Percentiles rank a stretch among this genome's conserved stretches.
phyloP scores from a whole-genome alignment of 2,797 vertebrate species.

The Falco columbarius region DNA sequence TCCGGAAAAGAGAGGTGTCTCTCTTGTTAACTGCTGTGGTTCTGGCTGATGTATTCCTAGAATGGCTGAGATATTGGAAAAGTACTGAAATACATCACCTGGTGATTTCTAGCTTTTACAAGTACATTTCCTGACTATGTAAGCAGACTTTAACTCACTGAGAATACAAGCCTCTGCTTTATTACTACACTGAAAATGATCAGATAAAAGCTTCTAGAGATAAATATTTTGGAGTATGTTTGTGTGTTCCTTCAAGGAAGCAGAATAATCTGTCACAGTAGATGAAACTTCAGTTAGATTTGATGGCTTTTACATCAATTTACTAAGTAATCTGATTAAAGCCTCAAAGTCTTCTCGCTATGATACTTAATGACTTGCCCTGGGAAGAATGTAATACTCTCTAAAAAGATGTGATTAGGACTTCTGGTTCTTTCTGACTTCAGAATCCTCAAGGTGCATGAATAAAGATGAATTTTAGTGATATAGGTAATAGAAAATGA shows the following conservation, averaged over 20 bases:
- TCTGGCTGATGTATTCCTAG: background rate
- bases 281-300: background rate
- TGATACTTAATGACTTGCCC: background rate
- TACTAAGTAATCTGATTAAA: conserved; percentile 25
- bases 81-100: conserved; percentile 25
- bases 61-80: conserved; percentile 16
- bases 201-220: background rate
- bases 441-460: background rate
- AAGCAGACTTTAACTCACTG: background rate
- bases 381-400: background rate
- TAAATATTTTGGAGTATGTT: background rate
- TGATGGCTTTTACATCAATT: background rate
- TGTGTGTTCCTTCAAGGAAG: background rate
- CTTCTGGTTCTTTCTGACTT: background rate
- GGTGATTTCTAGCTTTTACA: conserved; percentile 30
- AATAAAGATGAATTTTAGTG: background rate
- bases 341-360: background rate
- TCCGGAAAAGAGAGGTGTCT: background rate
- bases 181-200: background rate
- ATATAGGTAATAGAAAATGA: background rate
- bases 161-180: conserved; percentile 2
- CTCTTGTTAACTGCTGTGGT: background rate
- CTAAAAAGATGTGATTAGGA: background rate
- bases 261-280: background rate
- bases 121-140: conserved; percentile 17